Conservation (phyloP, 2,888 invertebrate species). For the Thymelicus sylvestris region DNA sequence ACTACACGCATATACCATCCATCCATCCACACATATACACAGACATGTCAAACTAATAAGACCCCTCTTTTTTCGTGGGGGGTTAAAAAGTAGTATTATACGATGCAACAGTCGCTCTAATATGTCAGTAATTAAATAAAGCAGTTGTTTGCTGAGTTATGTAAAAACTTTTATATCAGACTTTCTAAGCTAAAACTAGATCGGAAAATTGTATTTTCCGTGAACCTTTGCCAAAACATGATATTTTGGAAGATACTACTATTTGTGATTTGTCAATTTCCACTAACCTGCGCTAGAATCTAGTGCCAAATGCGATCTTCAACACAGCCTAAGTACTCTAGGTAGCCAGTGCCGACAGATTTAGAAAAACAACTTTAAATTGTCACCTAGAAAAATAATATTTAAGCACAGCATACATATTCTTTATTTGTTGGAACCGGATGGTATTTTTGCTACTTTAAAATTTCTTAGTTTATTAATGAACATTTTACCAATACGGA, state of each 20-base stretch:
- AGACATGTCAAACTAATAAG: no score
- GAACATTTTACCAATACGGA: no score
- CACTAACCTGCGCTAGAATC: constrained; percentile 17
- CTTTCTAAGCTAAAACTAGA: constrained; percentile 23
- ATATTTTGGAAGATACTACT: constrained; percentile 23
- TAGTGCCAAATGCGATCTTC: constrained; percentile 17
- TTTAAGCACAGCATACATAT: neutral
- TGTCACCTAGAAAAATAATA: neutral
- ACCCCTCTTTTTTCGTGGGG: no score
- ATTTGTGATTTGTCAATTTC: constrained; percentile 34
- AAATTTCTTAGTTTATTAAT: no score
- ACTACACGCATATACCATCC: no score
- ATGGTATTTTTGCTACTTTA: no score
- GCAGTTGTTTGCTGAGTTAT: constrained; percentile 1
- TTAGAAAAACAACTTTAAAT: constrained; percentile 12
- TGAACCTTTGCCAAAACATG: constrained; percentile 28
- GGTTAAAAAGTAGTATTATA: no score
- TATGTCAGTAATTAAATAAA: neutral
- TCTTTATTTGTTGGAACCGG: no score
- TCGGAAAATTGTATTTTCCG: constrained; percentile 7
- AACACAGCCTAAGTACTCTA: neutral
- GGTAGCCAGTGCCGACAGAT: neutral
- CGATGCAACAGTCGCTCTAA: no score
- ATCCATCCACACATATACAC: no score
- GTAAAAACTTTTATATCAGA: constrained; percentile 7